Conservation (phyloP, 2,797 vertebrate genomes). For the Staurois parvus region DNA sequence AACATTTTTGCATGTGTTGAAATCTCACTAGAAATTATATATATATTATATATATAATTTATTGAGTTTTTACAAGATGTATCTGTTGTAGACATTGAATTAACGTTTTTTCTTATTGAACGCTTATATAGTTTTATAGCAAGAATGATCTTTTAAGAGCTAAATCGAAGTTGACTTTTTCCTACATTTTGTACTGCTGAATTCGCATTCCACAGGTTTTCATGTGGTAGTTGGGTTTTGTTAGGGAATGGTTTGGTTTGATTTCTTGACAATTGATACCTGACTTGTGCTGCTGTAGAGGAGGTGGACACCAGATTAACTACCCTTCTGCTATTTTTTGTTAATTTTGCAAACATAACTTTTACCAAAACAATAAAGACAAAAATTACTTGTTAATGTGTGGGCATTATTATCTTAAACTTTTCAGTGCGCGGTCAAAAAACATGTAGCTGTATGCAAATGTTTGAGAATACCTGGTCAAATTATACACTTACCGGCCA, state of each 20-base stretch:
- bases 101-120: constrained; percentile 82
- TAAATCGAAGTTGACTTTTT: constrained; percentile 67
- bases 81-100: constrained; percentile 81
- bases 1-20: constrained; percentile 73
- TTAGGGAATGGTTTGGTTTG: constrained; percentile 66
- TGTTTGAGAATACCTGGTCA: too few relatives aligned
- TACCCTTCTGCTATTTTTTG: constrained; percentile 72
- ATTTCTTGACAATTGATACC: constrained; percentile 75
- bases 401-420: constrained; percentile 19
- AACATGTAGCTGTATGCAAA: too few relatives aligned
- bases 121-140: constrained; percentile 80
- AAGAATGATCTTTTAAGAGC: constrained; percentile 76
- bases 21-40: constrained; percentile 79
- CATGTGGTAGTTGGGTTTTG: constrained; percentile 65
- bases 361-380: constrained; percentile 65
- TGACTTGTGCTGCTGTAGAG: constrained; percentile 78
- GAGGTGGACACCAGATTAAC: constrained; percentile 81
- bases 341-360: constrained; percentile 69
- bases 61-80: constrained; percentile 85
- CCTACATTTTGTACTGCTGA: constrained; percentile 75
- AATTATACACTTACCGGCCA: too few relatives aligned
- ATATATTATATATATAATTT: constrained; percentile 78
- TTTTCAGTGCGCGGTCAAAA: background rate
- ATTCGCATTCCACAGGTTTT: constrained; percentile 80
- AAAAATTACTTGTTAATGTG: constrained; percentile 62